Evolutionary conservation across 2,888 invertebrate genomes (phyloP).

Genomic region (Oscheius sp.): DNA sequence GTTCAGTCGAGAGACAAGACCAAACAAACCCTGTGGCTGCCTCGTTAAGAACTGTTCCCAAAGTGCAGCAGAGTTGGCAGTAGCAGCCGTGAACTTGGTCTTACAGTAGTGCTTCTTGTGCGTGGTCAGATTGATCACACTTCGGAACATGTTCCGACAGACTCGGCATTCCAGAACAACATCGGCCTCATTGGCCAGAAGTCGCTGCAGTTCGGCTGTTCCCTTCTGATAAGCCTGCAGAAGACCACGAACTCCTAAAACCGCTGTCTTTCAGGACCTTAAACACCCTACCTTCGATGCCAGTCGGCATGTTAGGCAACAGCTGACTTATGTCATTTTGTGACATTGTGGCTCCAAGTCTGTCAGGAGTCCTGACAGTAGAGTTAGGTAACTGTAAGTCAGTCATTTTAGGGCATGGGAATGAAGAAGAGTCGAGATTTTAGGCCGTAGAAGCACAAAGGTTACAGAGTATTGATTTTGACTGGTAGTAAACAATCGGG

Average conservation of each 20-base stretch:
- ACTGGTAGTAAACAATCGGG: too few species aligned
- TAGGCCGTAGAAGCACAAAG: too few species aligned
- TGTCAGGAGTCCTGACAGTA: too few species aligned
- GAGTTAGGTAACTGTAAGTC: too few species aligned
- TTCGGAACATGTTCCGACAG: constrained; percentile 49
- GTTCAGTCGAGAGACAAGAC: neutral
- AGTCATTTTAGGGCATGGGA: too few species aligned
- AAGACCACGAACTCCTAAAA: constrained; percentile 42
- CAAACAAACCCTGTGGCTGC: constrained; percentile 2
- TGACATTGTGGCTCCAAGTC: too few species aligned
- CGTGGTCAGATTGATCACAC: constrained; percentile 50
- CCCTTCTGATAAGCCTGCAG: constrained; percentile 43
- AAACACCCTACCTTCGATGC: neutral
- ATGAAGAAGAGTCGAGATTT: too few species aligned
- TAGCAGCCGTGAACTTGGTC: constrained; percentile 28
- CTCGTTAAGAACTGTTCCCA: constrained; percentile 10
- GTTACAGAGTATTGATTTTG: too few species aligned
- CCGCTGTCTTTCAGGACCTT: neutral
- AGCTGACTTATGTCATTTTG: too few species aligned
- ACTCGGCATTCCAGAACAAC: constrained; percentile 55
- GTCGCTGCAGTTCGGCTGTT: constrained; percentile 51
- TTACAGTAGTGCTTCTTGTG: constrained; percentile 58
- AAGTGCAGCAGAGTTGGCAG: constrained; percentile 12
- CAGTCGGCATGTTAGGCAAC: too few species aligned
- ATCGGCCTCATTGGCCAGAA: constrained; percentile 54